A percentile compares a stretch with the other conserved stretches of the same genome.
Evolutionary conservation across 2,113 vertebrate species (phyloP).

Genomic region (Cyanistes caeruleus): DNA sequence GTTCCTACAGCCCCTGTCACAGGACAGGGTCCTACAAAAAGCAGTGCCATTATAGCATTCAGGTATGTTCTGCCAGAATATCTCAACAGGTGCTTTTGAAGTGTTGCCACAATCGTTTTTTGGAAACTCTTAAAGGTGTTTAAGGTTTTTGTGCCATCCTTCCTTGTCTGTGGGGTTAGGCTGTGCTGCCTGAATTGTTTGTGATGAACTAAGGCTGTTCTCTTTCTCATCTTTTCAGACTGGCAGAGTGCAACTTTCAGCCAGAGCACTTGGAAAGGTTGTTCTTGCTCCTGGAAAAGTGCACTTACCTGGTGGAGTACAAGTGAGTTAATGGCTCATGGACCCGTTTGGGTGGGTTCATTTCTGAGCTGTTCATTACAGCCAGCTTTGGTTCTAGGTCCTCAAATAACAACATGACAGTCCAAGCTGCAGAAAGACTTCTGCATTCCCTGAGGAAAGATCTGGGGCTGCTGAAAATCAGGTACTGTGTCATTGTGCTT

Average conservation of each 20-base stretch:
- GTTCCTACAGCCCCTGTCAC: not conserved
- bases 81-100: not conserved
- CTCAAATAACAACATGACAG: slow-evolving; percentile 44
- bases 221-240: slow-evolving; percentile 62
- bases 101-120: not conserved
- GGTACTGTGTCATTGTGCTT: slow-evolving; percentile 43
- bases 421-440: slow-evolving; percentile 5
- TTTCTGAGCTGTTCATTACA: not conserved
- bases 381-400: slow-evolving; percentile 60
- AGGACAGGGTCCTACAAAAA: not conserved
- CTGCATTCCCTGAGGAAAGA: slow-evolving; percentile 34
- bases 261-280: slow-evolving; percentile 73
- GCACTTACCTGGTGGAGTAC: slow-evolving; percentile 68
- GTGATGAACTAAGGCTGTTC: not conserved
- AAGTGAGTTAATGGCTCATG: slow-evolving; percentile 75
- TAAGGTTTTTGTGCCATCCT: not conserved
- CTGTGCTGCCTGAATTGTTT: not conserved
- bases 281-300: slow-evolving; percentile 65
- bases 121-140: not conserved
- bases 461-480: slow-evolving; percentile 48
- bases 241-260: slow-evolving; percentile 74
- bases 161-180: not conserved
- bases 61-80: not conserved
- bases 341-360: accelerated
- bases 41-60: not conserved